Evolutionary conservation across 2,113 vertebrate genomes (phyloP).

Genomic region (Zootoca vivipara): DNA sequence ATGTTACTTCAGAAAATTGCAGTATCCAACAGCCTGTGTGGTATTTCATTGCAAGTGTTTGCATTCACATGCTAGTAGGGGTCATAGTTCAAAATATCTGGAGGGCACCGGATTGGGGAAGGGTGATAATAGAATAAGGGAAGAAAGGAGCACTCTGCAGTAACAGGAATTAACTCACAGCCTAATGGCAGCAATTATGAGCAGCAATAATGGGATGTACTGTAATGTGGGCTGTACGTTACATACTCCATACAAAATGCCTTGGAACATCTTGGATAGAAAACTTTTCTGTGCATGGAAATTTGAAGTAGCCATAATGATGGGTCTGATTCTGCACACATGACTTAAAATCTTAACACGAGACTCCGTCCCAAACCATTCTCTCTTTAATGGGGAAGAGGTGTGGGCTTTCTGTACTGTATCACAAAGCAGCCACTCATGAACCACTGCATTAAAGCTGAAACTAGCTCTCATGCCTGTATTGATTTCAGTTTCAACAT

Average conservation of each 20-base stretch:
- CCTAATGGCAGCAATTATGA: neutral
- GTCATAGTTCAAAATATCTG: neutral
- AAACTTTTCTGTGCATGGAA: neutral
- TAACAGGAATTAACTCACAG: neutral
- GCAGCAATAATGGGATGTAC: neutral
- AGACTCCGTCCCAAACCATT: no score
- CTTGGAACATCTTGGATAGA: neutral
- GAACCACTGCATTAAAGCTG: neutral
- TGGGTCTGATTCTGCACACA: neutral
- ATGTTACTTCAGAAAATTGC: neutral
- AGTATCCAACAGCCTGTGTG: neutral
- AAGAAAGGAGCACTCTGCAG: neutral
- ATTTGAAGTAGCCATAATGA: neutral
- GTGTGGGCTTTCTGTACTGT: no score
- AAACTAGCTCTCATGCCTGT: neutral
- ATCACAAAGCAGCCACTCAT: neutral
- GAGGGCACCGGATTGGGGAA: no score
- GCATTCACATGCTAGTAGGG: neutral
- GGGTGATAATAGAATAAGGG: neutral
- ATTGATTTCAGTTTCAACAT: neutral
- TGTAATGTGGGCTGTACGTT: neutral
- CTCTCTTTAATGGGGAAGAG: neutral
- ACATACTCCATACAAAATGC: neutral
- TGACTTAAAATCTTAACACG: no score
- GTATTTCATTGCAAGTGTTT: no score